Evolutionary conservation across 2,113 vertebrate genomes (phyloP).

Genomic region (Coracopsis vasa): DNA sequence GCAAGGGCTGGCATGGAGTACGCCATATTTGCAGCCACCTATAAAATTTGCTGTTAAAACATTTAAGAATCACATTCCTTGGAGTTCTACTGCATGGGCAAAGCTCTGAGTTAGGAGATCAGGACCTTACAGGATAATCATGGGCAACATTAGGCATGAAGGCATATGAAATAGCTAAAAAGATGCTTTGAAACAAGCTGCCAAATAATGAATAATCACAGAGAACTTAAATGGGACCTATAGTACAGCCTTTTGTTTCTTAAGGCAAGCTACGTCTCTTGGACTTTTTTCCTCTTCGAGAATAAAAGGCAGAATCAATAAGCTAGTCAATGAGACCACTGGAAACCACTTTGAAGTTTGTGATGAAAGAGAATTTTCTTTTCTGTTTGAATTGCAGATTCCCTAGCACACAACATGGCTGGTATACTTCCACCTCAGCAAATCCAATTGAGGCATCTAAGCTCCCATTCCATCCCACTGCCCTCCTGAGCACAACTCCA

Average conservation of each 20-base stretch:
- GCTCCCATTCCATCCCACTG: neutral
- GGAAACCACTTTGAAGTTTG: slow-evolving; percentile 26
- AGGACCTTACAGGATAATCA: neutral
- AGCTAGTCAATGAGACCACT: slow-evolving; percentile 3
- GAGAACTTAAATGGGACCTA: neutral
- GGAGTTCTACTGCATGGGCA: neutral
- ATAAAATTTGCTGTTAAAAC: neutral
- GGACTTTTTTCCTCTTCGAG: neutral
- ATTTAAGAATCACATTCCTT: neutral
- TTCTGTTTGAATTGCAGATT: slow-evolving; percentile 47
- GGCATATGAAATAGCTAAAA: neutral
- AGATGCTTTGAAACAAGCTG: neutral
- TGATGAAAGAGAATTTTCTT: slow-evolving; percentile 45
- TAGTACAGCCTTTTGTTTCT: neutral
- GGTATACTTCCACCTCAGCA: neutral
- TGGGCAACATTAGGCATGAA: slow-evolving; percentile 5
- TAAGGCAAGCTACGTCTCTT: neutral
- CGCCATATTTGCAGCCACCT: neutral
- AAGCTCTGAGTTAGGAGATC: neutral
- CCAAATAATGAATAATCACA: neutral
- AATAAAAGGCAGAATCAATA: slow-evolving; percentile 50
- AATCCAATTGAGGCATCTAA: neutral
- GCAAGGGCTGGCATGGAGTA: neutral
- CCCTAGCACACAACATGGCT: neutral
- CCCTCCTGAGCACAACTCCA: neutral